Evolutionary conservation across 1,140 invertebrate genomes (phyloP).

Genomic region (Idris sp.): DNA sequence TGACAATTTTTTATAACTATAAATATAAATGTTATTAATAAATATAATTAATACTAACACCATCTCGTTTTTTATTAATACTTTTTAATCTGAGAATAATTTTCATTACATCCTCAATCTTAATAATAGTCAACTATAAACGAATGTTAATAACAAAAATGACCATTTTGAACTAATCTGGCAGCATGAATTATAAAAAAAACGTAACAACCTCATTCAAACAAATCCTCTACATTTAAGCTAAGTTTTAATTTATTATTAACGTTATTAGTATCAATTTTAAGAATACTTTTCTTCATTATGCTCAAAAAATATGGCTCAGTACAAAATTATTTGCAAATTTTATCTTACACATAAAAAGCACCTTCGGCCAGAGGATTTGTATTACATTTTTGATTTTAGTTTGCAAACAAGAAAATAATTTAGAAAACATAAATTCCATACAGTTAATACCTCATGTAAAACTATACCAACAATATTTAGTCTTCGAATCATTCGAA

Average conservation of each 20-base stretch:
- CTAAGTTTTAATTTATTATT: constrained; percentile 15
- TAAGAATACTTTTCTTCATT: constrained; percentile 13
- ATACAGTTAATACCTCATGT: constrained; percentile 5
- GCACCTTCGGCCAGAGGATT: constrained; percentile 48
- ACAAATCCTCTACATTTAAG: constrained; percentile 37
- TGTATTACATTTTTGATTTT: constrained; percentile 28
- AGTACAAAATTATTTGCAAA: constrained; percentile 42
- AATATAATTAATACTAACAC: no score
- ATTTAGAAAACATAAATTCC: background rate
- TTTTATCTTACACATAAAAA: constrained; percentile 42
- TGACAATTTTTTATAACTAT: no score
- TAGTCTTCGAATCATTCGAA: no score
- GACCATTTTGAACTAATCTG: constrained; percentile 46
- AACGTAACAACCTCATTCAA: constrained; percentile 29
- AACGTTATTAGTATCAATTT: constrained; percentile 6
- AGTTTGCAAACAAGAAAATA: constrained; percentile 17
- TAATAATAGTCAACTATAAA: constrained; percentile 61
- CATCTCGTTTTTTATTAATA: constrained; percentile 62
- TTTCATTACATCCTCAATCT: constrained; percentile 50
- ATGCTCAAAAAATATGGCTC: constrained; percentile 51
- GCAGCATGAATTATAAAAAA: constrained; percentile 42
- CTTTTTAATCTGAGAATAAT: constrained; percentile 55
- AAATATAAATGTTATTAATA: no score
- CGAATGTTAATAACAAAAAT: constrained; percentile 54
- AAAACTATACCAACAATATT: constrained; percentile 19